Conservation (phyloP, 2,888 invertebrate genomes). For the Auanema sp. region DNA sequence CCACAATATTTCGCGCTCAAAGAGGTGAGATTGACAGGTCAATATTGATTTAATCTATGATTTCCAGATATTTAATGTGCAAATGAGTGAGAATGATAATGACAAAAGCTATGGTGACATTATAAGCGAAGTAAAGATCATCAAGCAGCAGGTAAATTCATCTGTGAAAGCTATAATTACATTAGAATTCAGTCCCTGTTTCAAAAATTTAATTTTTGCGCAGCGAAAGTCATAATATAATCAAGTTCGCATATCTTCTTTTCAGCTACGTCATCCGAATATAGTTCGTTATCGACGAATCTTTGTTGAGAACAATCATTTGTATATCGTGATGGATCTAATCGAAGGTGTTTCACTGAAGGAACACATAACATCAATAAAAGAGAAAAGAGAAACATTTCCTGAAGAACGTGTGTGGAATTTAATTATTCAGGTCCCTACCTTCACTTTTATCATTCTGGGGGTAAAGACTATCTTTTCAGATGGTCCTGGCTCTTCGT, state of each 20-base stretch:
- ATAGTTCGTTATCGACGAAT: slow-evolving; percentile 67
- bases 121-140: slow-evolving; percentile 67
- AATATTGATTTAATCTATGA: not conserved
- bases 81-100: slow-evolving; percentile 35
- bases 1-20: slow-evolving; percentile 64
- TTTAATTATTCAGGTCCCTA: slow-evolving; percentile 65
- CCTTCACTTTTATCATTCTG: not conserved
- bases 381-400: slow-evolving; percentile 65
- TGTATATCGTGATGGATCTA: slow-evolving; percentile 68
- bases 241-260: not conserved
- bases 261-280: slow-evolving; percentile 67
- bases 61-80: slow-evolving; percentile 47
- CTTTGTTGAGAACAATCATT: slow-evolving; percentile 65
- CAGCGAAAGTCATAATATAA: not conserved
- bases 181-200: not conserved
- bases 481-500: slow-evolving; percentile 66
- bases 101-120: slow-evolving; percentile 66
- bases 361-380: slow-evolving; percentile 66
- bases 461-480: slow-evolving; percentile 8
- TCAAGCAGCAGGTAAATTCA: slow-evolving; percentile 59
- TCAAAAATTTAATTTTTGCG: not conserved
- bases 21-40: slow-evolving; percentile 62
- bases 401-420: slow-evolving; percentile 66
- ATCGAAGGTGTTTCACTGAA: slow-evolving; percentile 66
- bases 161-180: not conserved